A percentile compares a stretch with the other conserved stretches of the same genome.
Evolutionary conservation across 1,140 invertebrate genomes (phyloP).

Genomic region (roundworm (Caenorhabditis elegans)): DNA sequence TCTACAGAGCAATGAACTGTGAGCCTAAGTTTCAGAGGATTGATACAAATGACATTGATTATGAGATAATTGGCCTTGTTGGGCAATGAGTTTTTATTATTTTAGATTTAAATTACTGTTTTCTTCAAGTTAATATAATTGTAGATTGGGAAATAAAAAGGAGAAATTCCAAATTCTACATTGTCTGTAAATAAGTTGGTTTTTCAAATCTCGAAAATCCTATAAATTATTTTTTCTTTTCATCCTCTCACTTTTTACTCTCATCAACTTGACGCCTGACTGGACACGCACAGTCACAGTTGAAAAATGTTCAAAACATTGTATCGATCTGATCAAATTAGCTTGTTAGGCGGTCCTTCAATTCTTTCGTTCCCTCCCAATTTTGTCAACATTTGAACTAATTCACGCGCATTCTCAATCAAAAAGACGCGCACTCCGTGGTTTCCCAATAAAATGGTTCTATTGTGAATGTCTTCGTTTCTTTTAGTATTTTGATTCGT

Average conservation of each 20-base stretch:
- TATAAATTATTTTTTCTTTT: neutral
- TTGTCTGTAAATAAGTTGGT: neutral
- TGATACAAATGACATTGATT: neutral
- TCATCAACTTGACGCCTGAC: neutral
- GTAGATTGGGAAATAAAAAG: neutral
- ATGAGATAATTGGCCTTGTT: neutral
- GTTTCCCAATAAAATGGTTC: too few relatives aligned
- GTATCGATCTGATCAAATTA: constrained; percentile 23
- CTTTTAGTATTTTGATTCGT: too few relatives aligned
- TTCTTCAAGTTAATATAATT: too few relatives aligned
- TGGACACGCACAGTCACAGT: too few relatives aligned
- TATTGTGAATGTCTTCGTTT: too few relatives aligned
- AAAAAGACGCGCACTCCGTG: too few relatives aligned
- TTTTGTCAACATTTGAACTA: constrained; percentile 20
- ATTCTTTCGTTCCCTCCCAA: neutral
- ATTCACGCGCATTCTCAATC: neutral
- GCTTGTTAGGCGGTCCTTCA: neutral
- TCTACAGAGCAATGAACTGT: neutral
- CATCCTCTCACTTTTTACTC: neutral
- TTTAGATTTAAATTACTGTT: too few relatives aligned
- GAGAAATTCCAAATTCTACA: too few relatives aligned
- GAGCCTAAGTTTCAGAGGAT: neutral
- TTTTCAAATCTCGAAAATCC: neutral
- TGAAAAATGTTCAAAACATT: neutral
- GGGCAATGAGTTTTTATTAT: too few relatives aligned